phyloP scores from a whole-genome alignment of 1,140 invertebrate genomes.

The Aphelenchoides besseyi region DNA sequence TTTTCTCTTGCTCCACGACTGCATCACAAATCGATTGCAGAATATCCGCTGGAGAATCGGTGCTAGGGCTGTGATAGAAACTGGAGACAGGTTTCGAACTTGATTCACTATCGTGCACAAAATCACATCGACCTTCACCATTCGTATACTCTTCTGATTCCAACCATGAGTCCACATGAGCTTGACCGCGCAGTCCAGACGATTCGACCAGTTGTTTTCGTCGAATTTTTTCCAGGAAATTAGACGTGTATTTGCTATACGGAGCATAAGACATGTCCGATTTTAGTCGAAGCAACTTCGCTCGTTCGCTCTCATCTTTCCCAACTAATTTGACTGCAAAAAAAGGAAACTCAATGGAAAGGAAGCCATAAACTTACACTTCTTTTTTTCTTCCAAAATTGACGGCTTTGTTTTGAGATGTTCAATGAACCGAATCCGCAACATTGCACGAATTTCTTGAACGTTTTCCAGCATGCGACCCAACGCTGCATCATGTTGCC shows the following conservation, averaged over 20 bases:
- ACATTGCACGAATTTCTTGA: background rate
- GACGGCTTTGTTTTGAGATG: constrained; percentile 12
- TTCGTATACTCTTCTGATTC: background rate
- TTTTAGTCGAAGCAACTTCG: constrained; percentile 3
- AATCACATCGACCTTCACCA: background rate
- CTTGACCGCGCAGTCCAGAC: background rate
- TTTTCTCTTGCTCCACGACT: background rate
- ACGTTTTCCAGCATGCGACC: background rate
- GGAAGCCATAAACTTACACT: constrained; percentile 12
- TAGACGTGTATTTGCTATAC: background rate
- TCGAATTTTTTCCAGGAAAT: background rate
- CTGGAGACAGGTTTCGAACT: background rate
- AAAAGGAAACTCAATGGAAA: background rate
- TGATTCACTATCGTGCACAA: background rate
- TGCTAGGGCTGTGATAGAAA: background rate
- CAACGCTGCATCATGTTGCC: constrained; percentile 12
- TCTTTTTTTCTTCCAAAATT: background rate
- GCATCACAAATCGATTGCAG: background rate
- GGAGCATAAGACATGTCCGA: background rate
- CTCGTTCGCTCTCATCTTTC: background rate
- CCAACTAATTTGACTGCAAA: constrained; percentile 15
- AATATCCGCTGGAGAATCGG: background rate
- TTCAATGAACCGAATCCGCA: background rate
- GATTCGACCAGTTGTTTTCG: background rate
- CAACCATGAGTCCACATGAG: background rate